Percentiles rank a stretch among this genome's conserved stretches.
phyloP scores from a whole-genome alignment of 2,888 invertebrate species.

The Alentia gelatinosa region DNA sequence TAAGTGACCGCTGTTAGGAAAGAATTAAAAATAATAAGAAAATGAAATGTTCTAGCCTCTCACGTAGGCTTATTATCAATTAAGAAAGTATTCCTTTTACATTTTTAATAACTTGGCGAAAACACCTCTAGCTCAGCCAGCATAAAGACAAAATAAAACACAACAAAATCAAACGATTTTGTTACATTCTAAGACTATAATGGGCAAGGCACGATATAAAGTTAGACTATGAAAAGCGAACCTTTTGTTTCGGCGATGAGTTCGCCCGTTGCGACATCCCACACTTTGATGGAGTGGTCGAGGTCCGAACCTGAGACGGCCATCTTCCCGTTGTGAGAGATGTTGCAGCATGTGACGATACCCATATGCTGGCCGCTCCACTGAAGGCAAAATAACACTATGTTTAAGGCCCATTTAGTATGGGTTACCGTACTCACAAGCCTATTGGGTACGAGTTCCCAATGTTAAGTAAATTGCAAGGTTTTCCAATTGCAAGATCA shows the following conservation, averaged over 20 bases:
- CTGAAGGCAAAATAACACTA: conserved; percentile 64
- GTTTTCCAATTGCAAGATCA: not conserved
- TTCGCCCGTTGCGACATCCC: conserved; percentile 74
- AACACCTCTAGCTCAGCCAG: no score
- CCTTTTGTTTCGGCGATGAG: conserved; percentile 67
- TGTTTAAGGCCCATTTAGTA: not conserved
- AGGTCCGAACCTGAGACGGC: conserved; percentile 77
- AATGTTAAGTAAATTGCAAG: no score
- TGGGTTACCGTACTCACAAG: not conserved
- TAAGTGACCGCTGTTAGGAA: no score
- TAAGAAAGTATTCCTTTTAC: no score
- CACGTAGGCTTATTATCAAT: no score
- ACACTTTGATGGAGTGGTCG: conserved; percentile 74
- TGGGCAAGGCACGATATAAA: no score
- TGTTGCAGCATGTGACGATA: conserved; percentile 75
- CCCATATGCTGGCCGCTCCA: conserved; percentile 76
- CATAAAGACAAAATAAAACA: no score
- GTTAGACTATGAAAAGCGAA: conserved; percentile 30
- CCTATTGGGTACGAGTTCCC: not conserved
- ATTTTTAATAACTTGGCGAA: no score
- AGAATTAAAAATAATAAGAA: no score
- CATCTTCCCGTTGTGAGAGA: conserved; percentile 74
- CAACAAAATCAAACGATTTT: no score
- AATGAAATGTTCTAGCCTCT: no score
- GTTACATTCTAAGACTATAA: no score